phyloP scores from a whole-genome alignment of 1,140 invertebrate species.

The Orchestia grillus region DNA sequence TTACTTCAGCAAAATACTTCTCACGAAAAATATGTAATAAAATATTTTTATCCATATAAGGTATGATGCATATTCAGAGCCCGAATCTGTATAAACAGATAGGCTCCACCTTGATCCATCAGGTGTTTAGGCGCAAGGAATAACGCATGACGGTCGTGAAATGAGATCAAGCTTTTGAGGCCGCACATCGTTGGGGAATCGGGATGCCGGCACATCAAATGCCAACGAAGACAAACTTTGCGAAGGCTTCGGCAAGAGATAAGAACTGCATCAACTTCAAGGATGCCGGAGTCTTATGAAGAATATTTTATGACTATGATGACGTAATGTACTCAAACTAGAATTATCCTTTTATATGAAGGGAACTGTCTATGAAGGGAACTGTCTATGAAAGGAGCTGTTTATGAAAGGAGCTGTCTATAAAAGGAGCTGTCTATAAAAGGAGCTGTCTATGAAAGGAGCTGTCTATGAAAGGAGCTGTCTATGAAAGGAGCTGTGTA shows the following conservation, averaged over 20 bases:
- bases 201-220: background rate
- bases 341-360: background rate
- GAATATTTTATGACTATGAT: background rate
- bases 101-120: background rate
- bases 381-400: too few species aligned
- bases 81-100: background rate
- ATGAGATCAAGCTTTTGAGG: background rate
- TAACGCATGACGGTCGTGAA: background rate
- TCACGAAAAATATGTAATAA: background rate
- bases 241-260: background rate
- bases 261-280: background rate
- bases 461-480: too few species aligned
- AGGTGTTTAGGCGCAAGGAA: background rate
- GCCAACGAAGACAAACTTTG: background rate
- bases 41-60: background rate
- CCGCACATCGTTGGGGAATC: background rate
- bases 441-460: too few species aligned
- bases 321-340: background rate
- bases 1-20: background rate
- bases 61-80: background rate
- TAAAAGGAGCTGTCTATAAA: too few species aligned
- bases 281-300: background rate
- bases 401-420: too few species aligned
- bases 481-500: too few species aligned
- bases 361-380: background rate